phyloP scores from a whole-genome alignment of 92 coral and sea anemone species.

The Umimayanthus kanabou region DNA sequence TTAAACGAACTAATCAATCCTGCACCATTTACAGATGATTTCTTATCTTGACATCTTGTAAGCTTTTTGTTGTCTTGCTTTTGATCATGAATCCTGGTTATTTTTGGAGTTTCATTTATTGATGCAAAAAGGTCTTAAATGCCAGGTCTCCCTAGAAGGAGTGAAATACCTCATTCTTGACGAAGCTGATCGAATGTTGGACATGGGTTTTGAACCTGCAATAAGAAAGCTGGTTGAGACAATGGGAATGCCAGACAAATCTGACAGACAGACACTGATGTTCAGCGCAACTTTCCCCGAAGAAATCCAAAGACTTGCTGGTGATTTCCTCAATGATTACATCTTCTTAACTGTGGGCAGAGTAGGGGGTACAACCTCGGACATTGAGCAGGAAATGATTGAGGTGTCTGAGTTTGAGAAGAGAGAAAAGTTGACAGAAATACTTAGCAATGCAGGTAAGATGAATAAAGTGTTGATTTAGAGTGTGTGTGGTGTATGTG shows the following conservation, averaged over 20 bases:
- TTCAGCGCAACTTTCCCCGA: slow-evolving; percentile 99
- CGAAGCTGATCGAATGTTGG: slow-evolving; percentile 97
- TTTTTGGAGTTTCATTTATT: neutral
- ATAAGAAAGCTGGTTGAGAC: slow-evolving; percentile 79
- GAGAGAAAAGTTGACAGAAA: slow-evolving; percentile 84
- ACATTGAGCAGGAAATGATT: slow-evolving; percentile 86
- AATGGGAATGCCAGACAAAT: slow-evolving; percentile 83
- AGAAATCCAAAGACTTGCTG: slow-evolving; percentile 87
- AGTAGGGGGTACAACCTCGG: slow-evolving; percentile 98
- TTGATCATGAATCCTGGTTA: neutral
- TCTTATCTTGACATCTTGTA: neutral
- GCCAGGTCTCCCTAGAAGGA: slow-evolving; percentile 62
- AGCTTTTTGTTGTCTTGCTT: neutral
- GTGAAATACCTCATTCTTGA: slow-evolving; percentile 87
- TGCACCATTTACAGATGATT: neutral
- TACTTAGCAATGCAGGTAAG: slow-evolving; percentile 88
- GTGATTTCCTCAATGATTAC: slow-evolving; percentile 91
- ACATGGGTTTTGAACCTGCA: slow-evolving; percentile 92
- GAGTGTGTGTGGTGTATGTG: too few species aligned
- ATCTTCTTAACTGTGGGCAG: slow-evolving; percentile 96
- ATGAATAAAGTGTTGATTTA: too few species aligned
- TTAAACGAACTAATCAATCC: too few species aligned
- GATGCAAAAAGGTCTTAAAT: neutral
- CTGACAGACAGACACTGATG: slow-evolving; percentile 90
- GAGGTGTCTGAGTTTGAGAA: slow-evolving; percentile 93